Conservation (phyloP, 2,888 invertebrate species). For the Nebria brevicollis region DNA sequence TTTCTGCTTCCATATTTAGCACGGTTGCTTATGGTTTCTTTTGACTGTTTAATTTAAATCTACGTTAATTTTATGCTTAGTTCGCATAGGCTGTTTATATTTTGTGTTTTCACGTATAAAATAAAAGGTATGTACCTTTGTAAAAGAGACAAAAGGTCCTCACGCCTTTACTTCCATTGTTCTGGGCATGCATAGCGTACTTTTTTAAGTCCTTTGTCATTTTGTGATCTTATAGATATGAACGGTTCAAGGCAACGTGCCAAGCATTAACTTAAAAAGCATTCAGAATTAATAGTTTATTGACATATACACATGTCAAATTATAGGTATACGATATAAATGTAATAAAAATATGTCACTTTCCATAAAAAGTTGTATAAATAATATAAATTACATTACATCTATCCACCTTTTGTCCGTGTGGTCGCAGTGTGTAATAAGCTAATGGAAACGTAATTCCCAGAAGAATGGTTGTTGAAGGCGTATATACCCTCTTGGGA, state of each 20-base stretch:
- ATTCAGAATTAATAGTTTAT: too few relatives aligned
- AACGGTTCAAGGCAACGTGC: neutral
- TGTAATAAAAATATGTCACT: neutral
- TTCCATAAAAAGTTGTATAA: neutral
- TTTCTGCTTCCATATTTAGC: neutral
- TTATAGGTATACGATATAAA: neutral
- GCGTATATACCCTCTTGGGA: neutral
- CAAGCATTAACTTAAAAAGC: too few relatives aligned
- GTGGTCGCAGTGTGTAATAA: neutral
- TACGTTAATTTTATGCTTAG: neutral
- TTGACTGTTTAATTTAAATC: neutral
- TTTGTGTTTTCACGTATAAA: neutral
- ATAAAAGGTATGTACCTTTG: neutral
- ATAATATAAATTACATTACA: neutral
- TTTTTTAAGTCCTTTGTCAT: neutral
- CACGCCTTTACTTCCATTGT: neutral
- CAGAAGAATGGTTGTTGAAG: neutral
- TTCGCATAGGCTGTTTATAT: neutral
- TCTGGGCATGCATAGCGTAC: neutral
- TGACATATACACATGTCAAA: too few relatives aligned
- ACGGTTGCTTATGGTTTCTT: too few relatives aligned
- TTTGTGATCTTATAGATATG: neutral
- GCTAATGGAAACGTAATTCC: neutral
- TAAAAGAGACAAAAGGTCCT: neutral
- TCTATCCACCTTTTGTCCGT: neutral